These are phyloP conservation scores for Drosophila helvetica DNA, from an alignment of 2,888 invertebrate genomes.

Conservation along the genomic window DNA sequence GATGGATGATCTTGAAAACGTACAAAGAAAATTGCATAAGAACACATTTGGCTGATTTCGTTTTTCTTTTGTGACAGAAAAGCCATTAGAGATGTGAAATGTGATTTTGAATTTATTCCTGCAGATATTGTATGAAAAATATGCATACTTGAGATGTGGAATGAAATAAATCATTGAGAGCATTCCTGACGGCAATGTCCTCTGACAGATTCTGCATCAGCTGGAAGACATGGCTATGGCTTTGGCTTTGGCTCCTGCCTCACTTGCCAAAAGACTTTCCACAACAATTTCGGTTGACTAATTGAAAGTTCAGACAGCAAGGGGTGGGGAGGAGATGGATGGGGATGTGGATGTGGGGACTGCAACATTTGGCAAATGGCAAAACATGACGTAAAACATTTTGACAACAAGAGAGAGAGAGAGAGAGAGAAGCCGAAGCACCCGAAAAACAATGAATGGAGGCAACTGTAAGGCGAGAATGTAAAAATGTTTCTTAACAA, in stretches of 20 bases:
- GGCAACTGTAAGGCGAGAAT: conserved; percentile 52
- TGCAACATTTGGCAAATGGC: conserved; percentile 52
- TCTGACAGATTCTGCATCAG: conserved; percentile 27
- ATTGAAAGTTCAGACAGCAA: conserved; percentile 34
- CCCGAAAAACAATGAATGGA: conserved; percentile 44
- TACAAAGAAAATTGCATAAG: neutral
- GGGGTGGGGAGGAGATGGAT: neutral
- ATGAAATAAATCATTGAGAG: conserved; percentile 32
- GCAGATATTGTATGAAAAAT: conserved; percentile 12
- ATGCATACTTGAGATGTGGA: conserved; percentile 20
- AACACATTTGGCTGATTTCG: neutral
- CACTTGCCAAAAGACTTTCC: conserved; percentile 15
- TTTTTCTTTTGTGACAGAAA: neutral
- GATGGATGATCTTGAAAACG: neutral
- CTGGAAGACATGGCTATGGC: conserved; percentile 1
- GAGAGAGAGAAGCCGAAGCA: conserved; percentile 10
- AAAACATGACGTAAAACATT: conserved; percentile 71
- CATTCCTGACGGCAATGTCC: conserved; percentile 4
- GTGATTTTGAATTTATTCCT: conserved; percentile 30
- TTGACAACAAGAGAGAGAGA: conserved; percentile 31
- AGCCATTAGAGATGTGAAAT: conserved; percentile 32
- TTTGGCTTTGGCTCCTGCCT: too few relatives aligned
- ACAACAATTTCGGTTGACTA: conserved; percentile 41
- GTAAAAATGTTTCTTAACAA: conserved; percentile 58
- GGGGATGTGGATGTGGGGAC: neutral